Evolutionary conservation across 2,797 vertebrate genomes (phyloP).

Genomic region (Eleutherodactylus coqui): DNA sequence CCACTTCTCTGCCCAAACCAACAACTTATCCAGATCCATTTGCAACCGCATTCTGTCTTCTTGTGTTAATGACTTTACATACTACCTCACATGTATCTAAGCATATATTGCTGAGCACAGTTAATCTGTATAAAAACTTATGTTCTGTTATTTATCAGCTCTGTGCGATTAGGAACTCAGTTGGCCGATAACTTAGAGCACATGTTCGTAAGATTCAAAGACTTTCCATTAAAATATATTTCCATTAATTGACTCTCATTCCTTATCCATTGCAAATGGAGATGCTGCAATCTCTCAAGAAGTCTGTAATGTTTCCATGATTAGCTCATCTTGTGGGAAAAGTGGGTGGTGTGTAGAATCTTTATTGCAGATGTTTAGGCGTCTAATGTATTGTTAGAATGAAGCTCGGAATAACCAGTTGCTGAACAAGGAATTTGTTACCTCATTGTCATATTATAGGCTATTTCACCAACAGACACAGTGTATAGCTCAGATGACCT

Average conservation of each 20-base stretch:
- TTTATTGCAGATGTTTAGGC: slow-evolving; percentile 9
- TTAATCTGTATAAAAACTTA: neutral
- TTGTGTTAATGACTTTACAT: neutral
- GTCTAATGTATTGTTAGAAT: neutral
- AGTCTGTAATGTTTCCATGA: slow-evolving; percentile 1
- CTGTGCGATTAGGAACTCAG: neutral
- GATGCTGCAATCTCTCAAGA: neutral
- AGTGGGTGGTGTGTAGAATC: neutral
- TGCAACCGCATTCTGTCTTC: too few species aligned
- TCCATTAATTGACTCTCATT: neutral
- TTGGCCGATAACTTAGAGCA: slow-evolving; percentile 10
- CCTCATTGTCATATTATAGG: neutral
- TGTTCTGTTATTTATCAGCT: neutral
- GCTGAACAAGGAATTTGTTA: neutral
- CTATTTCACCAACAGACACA: too few species aligned
- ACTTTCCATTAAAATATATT: slow-evolving; percentile 4
- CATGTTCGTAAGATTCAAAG: neutral
- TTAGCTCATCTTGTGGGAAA: slow-evolving; percentile 38
- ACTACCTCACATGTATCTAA: neutral
- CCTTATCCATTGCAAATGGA: neutral
- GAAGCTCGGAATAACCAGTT: neutral
- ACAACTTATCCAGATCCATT: too few species aligned
- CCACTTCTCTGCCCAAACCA: too few species aligned
- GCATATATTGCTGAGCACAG: neutral
- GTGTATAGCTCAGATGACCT: too few species aligned